Percentiles rank a stretch among this genome's conserved stretches.
Conservation (phyloP, 2,113 vertebrate species). For the Labeo catla region DNA sequence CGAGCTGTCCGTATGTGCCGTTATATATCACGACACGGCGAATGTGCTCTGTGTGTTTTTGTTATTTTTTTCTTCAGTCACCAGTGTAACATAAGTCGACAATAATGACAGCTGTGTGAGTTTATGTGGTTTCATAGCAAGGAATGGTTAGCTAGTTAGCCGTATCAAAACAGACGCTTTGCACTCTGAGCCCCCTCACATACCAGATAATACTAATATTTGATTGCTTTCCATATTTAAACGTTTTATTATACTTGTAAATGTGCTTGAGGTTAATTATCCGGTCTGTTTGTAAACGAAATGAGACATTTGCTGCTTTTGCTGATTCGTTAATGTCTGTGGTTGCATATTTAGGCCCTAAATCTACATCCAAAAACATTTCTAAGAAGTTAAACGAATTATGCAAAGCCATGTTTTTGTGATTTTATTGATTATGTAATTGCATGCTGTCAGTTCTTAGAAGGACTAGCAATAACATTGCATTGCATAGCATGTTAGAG, state of each 20-base stretch:
- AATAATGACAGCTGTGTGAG: background rate
- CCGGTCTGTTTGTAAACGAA: background rate
- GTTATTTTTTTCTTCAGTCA: background rate
- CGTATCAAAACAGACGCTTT: slow-evolving; percentile 27
- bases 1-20: background rate
- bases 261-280: background rate
- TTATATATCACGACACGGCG: background rate
- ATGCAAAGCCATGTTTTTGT: background rate
- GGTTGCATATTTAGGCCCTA: background rate
- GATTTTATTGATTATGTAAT: background rate
- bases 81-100: background rate
- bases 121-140: background rate
- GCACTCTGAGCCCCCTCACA: background rate
- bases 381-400: background rate
- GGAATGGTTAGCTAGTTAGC: slow-evolving; percentile 16
- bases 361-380: background rate
- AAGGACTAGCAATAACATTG: too few relatives aligned
- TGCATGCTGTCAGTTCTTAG: background rate
- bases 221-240: background rate
- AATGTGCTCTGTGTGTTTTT: background rate
- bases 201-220: background rate
- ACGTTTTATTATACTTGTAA: background rate
- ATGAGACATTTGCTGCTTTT: background rate
- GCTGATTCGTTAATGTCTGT: background rate
- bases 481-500: background rate